Conservation (phyloP, 2,888 invertebrate species). For the Tuta absoluta region DNA sequence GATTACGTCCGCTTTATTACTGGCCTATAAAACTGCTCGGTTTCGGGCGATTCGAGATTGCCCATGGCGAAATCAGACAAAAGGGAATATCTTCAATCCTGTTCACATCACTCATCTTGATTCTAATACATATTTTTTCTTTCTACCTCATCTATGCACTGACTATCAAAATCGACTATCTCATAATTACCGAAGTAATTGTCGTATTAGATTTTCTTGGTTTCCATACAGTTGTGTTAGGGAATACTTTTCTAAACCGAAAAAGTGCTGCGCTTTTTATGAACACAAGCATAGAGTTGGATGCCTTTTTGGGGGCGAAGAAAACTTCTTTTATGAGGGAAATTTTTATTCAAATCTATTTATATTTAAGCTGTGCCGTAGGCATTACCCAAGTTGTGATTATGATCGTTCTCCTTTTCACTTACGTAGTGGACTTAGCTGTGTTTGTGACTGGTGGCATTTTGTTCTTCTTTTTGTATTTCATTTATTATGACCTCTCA, state of each 20-base stretch:
- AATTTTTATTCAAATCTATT: conserved; percentile 39
- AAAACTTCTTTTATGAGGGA: conserved; percentile 61
- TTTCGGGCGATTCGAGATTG: conserved; percentile 52
- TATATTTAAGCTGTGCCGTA: conserved; percentile 34
- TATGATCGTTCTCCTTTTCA: conserved; percentile 26
- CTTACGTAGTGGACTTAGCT: conserved; percentile 29
- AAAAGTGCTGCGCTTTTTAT: conserved; percentile 46
- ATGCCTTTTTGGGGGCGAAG: conserved; percentile 52
- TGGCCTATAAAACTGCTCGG: conserved; percentile 46
- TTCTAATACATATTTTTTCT: conserved; percentile 38
- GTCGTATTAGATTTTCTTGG: conserved; percentile 45
- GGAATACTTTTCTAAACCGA: conserved; percentile 50
- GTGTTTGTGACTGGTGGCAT: conserved; percentile 39
- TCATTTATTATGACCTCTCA: conserved; percentile 49
- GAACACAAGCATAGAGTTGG: conserved; percentile 51
- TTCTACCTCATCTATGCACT: conserved; percentile 45
- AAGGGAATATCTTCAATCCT: conserved; percentile 39
- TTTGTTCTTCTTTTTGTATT: conserved; percentile 45
- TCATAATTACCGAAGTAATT: conserved; percentile 49
- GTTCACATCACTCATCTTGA: conserved; percentile 39
- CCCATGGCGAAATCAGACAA: conserved; percentile 46
- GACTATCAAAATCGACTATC: conserved; percentile 37
- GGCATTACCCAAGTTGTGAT: conserved; percentile 41
- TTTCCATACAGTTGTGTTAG: conserved; percentile 45
- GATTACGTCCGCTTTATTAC: conserved; percentile 39